These are phyloP conservation scores for Euglossa dilemma DNA, from an alignment of 1,140 invertebrate species.

Conservation along the genomic window DNA sequence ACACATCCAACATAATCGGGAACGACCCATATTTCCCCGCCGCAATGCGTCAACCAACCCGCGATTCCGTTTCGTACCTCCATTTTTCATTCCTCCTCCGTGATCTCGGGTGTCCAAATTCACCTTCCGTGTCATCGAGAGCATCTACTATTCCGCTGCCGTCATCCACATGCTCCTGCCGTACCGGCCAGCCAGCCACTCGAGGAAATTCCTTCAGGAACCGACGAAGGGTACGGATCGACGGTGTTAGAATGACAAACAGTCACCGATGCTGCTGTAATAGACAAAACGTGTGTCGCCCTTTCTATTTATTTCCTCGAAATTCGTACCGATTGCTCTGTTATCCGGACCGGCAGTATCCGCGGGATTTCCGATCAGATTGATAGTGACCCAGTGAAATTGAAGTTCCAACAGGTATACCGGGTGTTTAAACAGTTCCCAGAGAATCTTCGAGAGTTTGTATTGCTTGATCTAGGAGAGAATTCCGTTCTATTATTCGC, in stretches of 20 bases:
- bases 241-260: slow-evolving; percentile 19
- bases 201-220: slow-evolving; percentile 26
- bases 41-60: slow-evolving; percentile 71
- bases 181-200: slow-evolving; percentile 1
- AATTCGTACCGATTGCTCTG: too few species aligned
- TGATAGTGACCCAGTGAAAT: too few species aligned
- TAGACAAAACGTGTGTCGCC: background rate
- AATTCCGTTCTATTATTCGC: too few species aligned
- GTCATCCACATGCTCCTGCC: background rate
- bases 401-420: too few species aligned
- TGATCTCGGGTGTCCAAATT: slow-evolving; percentile 56
- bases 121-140: slow-evolving; percentile 60
- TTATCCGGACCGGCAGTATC: too few species aligned
- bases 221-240: background rate
- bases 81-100: slow-evolving; percentile 62
- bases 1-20: slow-evolving; percentile 72
- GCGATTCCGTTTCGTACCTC: slow-evolving; percentile 57
- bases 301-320: background rate
- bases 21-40: slow-evolving; percentile 75
- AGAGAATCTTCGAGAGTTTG: too few species aligned
- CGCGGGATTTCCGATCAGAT: too few species aligned
- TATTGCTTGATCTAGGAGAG: too few species aligned
- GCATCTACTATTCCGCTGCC: slow-evolving; percentile 35
- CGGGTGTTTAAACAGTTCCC: too few species aligned
- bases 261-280: slow-evolving; percentile 9